These are phyloP conservation scores for Sweltsa coloradensis DNA, from an alignment of 1,140 invertebrate species.

Conservation along the genomic window DNA sequence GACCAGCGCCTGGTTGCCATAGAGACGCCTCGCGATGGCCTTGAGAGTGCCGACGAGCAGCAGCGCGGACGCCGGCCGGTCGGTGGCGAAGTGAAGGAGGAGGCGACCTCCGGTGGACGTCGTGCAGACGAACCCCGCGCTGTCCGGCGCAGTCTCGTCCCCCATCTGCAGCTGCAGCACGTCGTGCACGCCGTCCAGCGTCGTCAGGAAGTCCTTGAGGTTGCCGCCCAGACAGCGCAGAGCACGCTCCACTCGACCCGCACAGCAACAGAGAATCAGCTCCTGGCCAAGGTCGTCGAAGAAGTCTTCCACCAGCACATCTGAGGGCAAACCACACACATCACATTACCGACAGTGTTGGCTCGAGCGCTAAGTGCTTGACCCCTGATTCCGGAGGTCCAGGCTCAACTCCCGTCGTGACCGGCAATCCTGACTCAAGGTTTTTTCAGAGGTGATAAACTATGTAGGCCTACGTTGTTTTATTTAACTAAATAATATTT, in stretches of 20 bases:
- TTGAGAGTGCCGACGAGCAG: constrained; percentile 62
- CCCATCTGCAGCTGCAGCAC: background rate
- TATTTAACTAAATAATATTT: too few species aligned
- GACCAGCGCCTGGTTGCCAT: constrained; percentile 56
- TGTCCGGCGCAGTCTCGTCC: background rate
- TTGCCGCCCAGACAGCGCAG: background rate
- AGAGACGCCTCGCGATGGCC: constrained; percentile 56
- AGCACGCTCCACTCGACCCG: background rate
- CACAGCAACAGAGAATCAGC: background rate
- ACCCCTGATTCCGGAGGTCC: too few species aligned
- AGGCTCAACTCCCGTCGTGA: too few species aligned
- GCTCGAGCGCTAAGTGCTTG: too few species aligned
- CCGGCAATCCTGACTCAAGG: too few species aligned
- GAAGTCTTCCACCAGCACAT: too few species aligned
- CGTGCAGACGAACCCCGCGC: background rate
- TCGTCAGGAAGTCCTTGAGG: constrained; percentile 64
- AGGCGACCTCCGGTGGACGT: constrained; percentile 42
- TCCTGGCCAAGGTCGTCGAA: background rate
- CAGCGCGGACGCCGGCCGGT: constrained; percentile 59
- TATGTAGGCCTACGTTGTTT: too few species aligned
- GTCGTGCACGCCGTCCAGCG: constrained; percentile 66
- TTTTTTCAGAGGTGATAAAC: too few species aligned
- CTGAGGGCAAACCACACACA: too few species aligned
- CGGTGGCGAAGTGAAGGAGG: constrained; percentile 63
- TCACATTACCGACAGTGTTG: too few species aligned